Base-by-base conservation (phyloP, 2,113 vertebrate species). In the Percina caprodes region DNA sequence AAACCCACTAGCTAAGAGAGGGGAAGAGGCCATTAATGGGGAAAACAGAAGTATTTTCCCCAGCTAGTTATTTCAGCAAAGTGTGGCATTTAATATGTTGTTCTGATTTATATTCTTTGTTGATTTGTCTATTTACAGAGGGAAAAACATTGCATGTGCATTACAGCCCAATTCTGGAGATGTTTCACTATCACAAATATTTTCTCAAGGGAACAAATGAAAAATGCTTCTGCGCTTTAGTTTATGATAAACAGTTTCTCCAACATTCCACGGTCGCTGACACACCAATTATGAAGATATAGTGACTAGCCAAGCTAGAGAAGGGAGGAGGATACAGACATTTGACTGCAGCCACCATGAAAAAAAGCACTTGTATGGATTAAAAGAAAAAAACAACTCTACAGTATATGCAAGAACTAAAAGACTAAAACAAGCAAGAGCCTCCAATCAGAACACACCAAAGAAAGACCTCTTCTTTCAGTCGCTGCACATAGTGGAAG, bases 11-110 rank as follows among this genome's bases (percentile, higher is more conserved):
- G 77, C 72, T 77, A 35, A 74, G 76, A 83, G 85, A 72, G 76
- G 83, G 86, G 82, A 87, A 89, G 91, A 88, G 92, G 90, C 88
- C 90, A 90, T 62, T 69, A 62, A 78, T 76, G 86, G 82, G 71
- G 84, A 19, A 63, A 87, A 39, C 69, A 65, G 69, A 56, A 54
- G 10, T 18, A n/a, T 23, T 74, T 70, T 33, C 48, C 10, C 18
- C 23, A 35, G 68, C 35, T 30, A 30, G 46, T 42, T 24, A 75
- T 48, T 61, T 66, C 19, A 73, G 23, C 39, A 75, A 73, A 78
- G n/a, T 63, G 60, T 81, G 74, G 68, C 33, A 70, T 80, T 58
- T 63, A 62, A 63, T 70, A 86, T 75, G 69, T 82, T 80, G 69
- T 74, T 56, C 69, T 51, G 35, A 68, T 42, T 42, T 42, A 42